Conservation (phyloP, 2,797 vertebrate species). For the Lacerta agilis region DNA sequence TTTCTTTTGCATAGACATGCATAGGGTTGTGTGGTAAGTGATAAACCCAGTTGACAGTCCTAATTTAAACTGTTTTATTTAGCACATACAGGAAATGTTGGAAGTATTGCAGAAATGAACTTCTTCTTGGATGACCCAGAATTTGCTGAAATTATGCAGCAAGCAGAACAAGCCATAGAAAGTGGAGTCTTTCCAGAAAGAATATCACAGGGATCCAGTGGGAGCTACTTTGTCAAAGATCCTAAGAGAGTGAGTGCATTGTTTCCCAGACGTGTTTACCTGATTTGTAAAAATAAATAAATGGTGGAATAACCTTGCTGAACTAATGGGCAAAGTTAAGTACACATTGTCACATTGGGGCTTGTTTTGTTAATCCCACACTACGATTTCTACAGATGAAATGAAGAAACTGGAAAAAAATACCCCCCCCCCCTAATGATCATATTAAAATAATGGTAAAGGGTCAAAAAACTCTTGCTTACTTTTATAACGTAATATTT, state of each 20-base stretch:
- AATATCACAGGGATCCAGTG: constrained; percentile 97
- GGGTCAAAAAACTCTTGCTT: neutral
- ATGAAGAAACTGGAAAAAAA: neutral
- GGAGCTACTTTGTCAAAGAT: constrained; percentile 98
- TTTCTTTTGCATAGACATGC: too few species aligned
- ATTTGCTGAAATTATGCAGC: constrained; percentile 90
- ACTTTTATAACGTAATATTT: neutral
- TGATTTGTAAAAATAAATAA: neutral
- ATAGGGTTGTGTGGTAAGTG: neutral
- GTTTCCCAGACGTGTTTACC: neutral
- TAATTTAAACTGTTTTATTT: constrained; percentile 35
- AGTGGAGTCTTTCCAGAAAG: constrained; percentile 90
- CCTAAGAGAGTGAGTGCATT: constrained; percentile 87
- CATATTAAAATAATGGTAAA: neutral
- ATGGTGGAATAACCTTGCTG: neutral
- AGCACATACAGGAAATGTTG: constrained; percentile 72
- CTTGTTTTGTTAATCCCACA: neutral
- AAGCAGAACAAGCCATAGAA: constrained; percentile 92
- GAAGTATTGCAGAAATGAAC: constrained; percentile 85
- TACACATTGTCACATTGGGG: neutral
- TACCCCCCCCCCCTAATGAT: neutral
- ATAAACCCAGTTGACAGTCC: neutral
- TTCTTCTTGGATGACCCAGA: constrained; percentile 90
- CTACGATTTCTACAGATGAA: neutral
- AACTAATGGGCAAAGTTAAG: neutral